Base-by-base conservation (phyloP, 2,888 invertebrate genomes). In the Xanthia icteritia region DNA sequence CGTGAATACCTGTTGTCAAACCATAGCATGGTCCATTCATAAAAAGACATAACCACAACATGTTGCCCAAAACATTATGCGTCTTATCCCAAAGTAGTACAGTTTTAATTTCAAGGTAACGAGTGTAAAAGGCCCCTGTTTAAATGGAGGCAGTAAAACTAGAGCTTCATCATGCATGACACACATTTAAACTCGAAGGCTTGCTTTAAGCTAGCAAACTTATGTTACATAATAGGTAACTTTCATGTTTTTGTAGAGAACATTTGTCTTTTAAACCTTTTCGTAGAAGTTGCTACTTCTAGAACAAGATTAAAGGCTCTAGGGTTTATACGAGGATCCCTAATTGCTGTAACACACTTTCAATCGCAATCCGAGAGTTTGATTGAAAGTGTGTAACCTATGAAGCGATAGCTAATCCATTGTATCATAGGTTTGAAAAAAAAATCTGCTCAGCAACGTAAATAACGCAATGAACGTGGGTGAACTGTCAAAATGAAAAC, bases 71-170 rank as follows among this genome's bases (percentile, higher is more conserved):
- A 69, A 64, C 42, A 48, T 71, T 27, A 63, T 45, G 42, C 15
- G 23, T 58, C 36, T 68, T 68, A 23, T 48, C 45, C 45, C 42
- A 20, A 66, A 61, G 27, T 27, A 0, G 0, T 4, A 17, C 42
- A 36, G 39, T 27, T 63, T 31, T 31, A 73, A 61, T 75, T 60
- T 70, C 54, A 80, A 80, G 65, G 58, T 54, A 58, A 58, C 17
- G 5, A 51, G 45, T 15, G 48, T 64, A 15, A 63, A 73, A 63
- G 0, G 42, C 48, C 11, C 15, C n/a, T n/a, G 31, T 68, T 60
- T 68, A 23, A 39, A 9, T 64, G 51, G 15, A 54, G 15, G 48
- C 36, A 23, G 39, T 56, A 51, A 72, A 84, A 76, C 45, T 64
- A 39, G 31, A 45, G 31, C 56, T 56, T 56, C n/a, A 31, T 23